These are phyloP conservation scores for Macrobrachium rosenbergii DNA, from an alignment of 1,140 invertebrate genomes.

Conservation along the genomic window DNA sequence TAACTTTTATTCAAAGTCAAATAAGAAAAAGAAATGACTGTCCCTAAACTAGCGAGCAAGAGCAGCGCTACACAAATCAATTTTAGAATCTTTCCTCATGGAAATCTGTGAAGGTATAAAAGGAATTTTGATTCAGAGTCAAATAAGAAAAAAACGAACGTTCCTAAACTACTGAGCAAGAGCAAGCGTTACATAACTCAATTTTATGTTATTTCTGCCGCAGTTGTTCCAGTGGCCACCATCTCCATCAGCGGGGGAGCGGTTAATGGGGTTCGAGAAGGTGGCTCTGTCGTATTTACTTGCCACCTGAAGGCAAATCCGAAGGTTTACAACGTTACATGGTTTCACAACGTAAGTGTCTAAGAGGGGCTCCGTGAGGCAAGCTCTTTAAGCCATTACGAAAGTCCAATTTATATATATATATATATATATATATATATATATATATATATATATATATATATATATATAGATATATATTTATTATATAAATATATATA, in stretches of 20 bases:
- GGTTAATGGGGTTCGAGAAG: constrained; percentile 32
- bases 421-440: not conserved
- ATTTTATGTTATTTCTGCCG: not conserved
- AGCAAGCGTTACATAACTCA: not conserved
- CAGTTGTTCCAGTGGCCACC: constrained; percentile 59
- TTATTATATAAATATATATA: not conserved
- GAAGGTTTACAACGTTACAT: constrained; percentile 60
- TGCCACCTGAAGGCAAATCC: constrained; percentile 62
- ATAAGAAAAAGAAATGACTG: too few species aligned
- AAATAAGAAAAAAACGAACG: too few species aligned
- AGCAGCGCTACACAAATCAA: too few species aligned
- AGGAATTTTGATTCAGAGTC: too few species aligned
- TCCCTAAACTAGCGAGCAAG: too few species aligned
- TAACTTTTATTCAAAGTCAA: too few species aligned
- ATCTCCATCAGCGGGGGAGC: constrained; percentile 38
- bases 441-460: constrained; percentile 15
- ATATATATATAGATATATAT: constrained; percentile 8
- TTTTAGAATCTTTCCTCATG: too few species aligned
- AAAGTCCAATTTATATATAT: not conserved
- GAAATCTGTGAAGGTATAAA: too few species aligned
- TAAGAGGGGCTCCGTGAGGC: not conserved
- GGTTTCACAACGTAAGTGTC: constrained; percentile 63
- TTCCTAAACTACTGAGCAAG: too few species aligned
- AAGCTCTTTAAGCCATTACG: not conserved
- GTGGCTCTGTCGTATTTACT: constrained; percentile 45